Evolutionary conservation across 1,140 invertebrate species (phyloP).

Genomic region (Drosophila dunni): DNA sequence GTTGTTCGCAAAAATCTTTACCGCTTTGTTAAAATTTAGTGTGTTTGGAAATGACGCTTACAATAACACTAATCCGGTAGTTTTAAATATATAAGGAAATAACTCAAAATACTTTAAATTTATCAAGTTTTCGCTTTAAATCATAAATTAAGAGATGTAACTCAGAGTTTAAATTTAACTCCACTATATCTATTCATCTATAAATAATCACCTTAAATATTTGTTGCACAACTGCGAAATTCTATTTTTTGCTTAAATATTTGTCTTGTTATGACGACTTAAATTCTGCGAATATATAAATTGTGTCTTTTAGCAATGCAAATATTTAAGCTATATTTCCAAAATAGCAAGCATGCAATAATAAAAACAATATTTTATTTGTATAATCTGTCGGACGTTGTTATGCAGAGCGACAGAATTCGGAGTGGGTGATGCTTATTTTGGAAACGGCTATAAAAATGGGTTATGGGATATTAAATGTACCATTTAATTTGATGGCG

Average conservation of each 20-base stretch:
- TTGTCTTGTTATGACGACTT: not conserved
- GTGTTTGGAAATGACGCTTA: too few species aligned
- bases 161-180: too few species aligned
- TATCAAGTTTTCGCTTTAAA: too few species aligned
- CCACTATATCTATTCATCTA: too few species aligned
- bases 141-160: too few species aligned
- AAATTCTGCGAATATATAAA: not conserved
- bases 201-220: too few species aligned
- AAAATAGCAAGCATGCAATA: not conserved
- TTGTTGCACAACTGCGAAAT: too few species aligned
- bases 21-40: too few species aligned
- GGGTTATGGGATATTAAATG: constrained; percentile 31
- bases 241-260: not conserved
- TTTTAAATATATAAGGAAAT: not conserved
- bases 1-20: constrained; percentile 1
- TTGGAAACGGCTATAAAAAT: constrained; percentile 31
- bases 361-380: constrained; percentile 8
- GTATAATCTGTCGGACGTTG: constrained; percentile 1
- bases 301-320: not conserved
- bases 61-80: not conserved
- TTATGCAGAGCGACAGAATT: not conserved
- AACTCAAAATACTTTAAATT: too few species aligned
- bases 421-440: constrained; percentile 6
- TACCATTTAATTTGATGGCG: constrained; percentile 49
- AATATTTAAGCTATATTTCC: constrained; percentile 8